phyloP scores from a whole-genome alignment of 2,113 vertebrate species.

The Stegostoma tigrinum region DNA sequence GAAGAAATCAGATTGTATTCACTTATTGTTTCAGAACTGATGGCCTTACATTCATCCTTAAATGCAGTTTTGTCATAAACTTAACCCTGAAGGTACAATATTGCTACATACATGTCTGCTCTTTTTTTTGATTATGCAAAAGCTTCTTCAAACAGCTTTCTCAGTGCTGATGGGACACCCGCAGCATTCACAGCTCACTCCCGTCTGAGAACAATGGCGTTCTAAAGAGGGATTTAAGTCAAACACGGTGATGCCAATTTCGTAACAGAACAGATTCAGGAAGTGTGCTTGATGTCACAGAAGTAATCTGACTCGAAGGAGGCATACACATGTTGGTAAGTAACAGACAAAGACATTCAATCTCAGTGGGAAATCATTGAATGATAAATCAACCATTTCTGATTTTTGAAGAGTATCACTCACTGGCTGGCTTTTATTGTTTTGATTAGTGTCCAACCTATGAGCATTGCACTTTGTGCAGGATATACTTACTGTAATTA shows the following conservation, averaged over 20 bases:
- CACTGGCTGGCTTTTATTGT: background rate
- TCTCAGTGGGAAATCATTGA: background rate
- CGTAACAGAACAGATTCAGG: conserved; percentile 29
- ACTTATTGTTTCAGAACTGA: conserved; percentile 69
- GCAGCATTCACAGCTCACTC: conserved; percentile 24
- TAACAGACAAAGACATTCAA: background rate
- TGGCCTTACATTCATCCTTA: conserved; percentile 74
- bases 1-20: conserved; percentile 67
- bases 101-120: conserved; percentile 50
- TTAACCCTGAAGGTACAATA: conserved; percentile 65
- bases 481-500: background rate
- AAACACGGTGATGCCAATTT: conserved; percentile 30
- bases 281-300: conserved; percentile 35
- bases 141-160: background rate
- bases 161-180: background rate
- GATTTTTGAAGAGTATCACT: background rate
- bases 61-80: conserved; percentile 66
- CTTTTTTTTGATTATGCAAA: conserved; percentile 44
- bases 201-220: conserved; percentile 14
- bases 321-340: conserved; percentile 5
- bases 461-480: background rate
- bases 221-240: conserved; percentile 36
- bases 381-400: background rate
- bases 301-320: conserved; percentile 22
- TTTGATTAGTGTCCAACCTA: background rate